These are phyloP conservation scores for Numida meleagris DNA, from an alignment of 2,113 vertebrate genomes.

Conservation along the genomic window DNA sequence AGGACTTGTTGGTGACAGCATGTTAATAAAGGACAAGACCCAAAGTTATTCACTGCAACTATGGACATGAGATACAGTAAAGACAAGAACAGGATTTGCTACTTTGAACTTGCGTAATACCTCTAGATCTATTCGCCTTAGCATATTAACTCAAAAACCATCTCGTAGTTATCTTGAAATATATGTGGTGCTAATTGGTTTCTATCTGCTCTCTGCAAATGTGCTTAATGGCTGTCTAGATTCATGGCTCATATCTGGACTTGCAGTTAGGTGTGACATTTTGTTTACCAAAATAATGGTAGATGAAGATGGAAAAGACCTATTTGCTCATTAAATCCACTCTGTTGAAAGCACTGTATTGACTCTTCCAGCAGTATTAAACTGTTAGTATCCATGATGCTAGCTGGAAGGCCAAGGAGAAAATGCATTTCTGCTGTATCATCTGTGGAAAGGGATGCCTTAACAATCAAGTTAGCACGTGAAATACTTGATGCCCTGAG, in stretches of 20 bases:
- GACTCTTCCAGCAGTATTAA: not conserved
- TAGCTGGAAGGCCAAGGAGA: not conserved
- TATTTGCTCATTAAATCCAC: not conserved
- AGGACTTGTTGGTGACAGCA: not conserved
- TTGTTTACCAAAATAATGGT: not conserved
- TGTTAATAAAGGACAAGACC: constrained; percentile 30
- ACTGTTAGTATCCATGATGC: not conserved
- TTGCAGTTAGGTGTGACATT: not conserved
- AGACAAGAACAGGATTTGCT: not conserved
- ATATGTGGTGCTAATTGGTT: constrained; percentile 9
- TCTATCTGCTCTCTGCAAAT: constrained; percentile 5
- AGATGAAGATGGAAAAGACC: not conserved
- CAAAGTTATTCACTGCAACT: not conserved
- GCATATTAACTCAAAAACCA: not conserved
- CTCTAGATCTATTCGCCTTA: constrained; percentile 2
- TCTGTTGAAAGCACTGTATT: not conserved
- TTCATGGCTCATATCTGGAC: not conserved
- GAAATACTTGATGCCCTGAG: constrained; percentile 46
- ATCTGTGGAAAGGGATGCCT: not conserved
- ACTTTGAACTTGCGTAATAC: not conserved
- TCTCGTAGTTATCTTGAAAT: not conserved
- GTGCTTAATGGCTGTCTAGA: not conserved
- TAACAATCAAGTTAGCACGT: constrained; percentile 28
- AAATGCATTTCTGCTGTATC: not conserved
- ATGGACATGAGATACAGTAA: not conserved